Base-by-base conservation (phyloP, 2,113 vertebrate species). In the Dinomys branickii region DNA sequence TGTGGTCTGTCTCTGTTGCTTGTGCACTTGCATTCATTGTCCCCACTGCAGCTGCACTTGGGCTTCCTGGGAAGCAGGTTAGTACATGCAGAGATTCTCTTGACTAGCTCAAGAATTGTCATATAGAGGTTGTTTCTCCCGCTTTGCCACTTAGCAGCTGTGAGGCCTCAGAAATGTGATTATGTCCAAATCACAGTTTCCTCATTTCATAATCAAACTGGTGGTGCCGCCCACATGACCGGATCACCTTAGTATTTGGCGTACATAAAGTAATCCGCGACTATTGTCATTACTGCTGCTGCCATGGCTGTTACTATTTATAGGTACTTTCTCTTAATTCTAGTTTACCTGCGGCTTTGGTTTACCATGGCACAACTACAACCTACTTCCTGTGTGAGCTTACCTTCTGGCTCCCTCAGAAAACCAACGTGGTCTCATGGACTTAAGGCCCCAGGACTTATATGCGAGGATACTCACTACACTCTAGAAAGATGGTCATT, bases 161-260 rank as follows among this genome's bases (percentile, higher is more conserved):
- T 28, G 17, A 67, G 30, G 44, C 41, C n/a, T 67, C 44, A 9
- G n/a, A 56, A 83, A 73, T 87, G 35, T 4, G 26, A 92, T 28
- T 3, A 41, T 17, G 20, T 75, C 75, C 1, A 54, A 52, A 35
- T 71, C n/a, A 65, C 52, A 10, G 54, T 38, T 73, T 71, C 85
- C 54, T 75, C 28, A 19, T 71, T 86, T 94, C 78, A n/a, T 78
- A 92, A 77, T 63, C 75, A 67, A 81, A 65, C 73, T n/a, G 82
- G 28, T 58, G 28, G 11, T 47, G 26, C 77, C 67, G 50, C 10
- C 52, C 22, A 35, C 12, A 4, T 3, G 12, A 58, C 47, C 33
- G 50, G 16, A 77, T 69, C 20, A 59, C 14, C 19, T 58, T 30
- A 6, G 17, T n/a, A 35, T 44, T 47, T 88, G 56, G 52, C 54